Evolutionary conservation across 2,797 vertebrate species (phyloP), one percentile per base, ranked within the genome.

Genomic region (Momotus momota): DNA sequence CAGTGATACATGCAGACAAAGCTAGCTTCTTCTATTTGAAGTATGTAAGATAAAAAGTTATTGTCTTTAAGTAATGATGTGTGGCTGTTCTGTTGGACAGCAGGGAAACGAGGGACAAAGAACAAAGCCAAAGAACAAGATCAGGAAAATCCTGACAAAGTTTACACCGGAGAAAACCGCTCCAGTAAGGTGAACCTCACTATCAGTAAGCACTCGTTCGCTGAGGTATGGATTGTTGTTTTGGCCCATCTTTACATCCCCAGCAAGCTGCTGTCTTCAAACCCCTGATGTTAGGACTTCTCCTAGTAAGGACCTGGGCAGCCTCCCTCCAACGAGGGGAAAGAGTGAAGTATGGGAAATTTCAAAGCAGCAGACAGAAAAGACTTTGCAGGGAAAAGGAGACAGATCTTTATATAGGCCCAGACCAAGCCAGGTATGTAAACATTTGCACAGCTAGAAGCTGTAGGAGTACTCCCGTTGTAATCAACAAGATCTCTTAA

Each of bases 401-500:
- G 93, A 94, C 66, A 88, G 51, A 84, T 86, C 89, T 93, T 95
- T 94, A 94, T 81, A 91, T 38, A 94, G 94, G 96, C 43, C 62
- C 85, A 89, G 58, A 69, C 23, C 1, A 5, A 86, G 89, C 31
- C 94, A 90, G 96, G 87, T 94, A 95, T 96, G 93, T 97, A 96
- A 96, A 94, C 96, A 95, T 77, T 90, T 88, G 89, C 54, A 69
- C 46, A 86, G 91, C 96, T 84, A 90, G 80, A 93, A 91, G 94
- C 87, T 82, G 66, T 26, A 77, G 85, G 85, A 96, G 82, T 40
- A 77, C 81, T 93, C 77, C 70, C 1, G 0, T 29, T 94, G 80
- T 90, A 95, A 97, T 94, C 96, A 95, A 88, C 77, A 55, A 41
- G 80, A 94, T 94, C 93, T 96, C 81, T 94, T 79, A 88, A 90